Conservation (phyloP, 2,888 invertebrate species). For the Plebejus melissa region DNA sequence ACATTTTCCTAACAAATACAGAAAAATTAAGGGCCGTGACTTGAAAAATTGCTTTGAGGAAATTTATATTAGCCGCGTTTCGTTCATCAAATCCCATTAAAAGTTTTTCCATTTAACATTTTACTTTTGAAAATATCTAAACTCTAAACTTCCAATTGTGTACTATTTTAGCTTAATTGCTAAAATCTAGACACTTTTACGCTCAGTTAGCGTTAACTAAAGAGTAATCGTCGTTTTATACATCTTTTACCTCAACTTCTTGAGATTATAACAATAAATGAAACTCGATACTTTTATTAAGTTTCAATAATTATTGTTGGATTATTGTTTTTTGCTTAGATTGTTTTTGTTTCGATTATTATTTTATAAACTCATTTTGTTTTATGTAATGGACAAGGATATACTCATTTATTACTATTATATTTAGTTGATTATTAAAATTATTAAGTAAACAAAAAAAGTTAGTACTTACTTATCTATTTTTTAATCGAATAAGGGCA, state of each 20-base stretch:
- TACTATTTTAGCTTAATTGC: conserved; percentile 52
- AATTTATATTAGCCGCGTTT: conserved; percentile 60
- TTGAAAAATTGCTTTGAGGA: conserved; percentile 54
- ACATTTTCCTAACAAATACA: conserved; percentile 43
- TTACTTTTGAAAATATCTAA: conserved; percentile 62
- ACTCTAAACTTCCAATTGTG: conserved; percentile 54
- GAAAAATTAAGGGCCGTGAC: conserved; percentile 44
- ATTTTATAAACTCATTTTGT: background rate
- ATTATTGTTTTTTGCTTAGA: background rate
- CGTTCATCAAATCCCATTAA: conserved; percentile 71
- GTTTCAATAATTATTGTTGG: background rate
- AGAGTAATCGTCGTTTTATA: conserved; percentile 28
- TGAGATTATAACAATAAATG: background rate
- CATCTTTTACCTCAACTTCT: background rate
- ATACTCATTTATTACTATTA: no score
- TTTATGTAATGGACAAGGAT: no score
- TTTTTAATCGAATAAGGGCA: no score
- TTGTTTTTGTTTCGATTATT: background rate
- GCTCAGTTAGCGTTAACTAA: conserved; percentile 42
- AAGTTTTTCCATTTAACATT: conserved; percentile 75
- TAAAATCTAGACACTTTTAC: conserved; percentile 47
- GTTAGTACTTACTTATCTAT: no score
- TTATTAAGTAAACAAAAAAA: no score
- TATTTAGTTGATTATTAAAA: no score
- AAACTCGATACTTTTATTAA: background rate